Evolutionary conservation across 2,888 invertebrate species (phyloP).

Genomic region (Protonemura montana): DNA sequence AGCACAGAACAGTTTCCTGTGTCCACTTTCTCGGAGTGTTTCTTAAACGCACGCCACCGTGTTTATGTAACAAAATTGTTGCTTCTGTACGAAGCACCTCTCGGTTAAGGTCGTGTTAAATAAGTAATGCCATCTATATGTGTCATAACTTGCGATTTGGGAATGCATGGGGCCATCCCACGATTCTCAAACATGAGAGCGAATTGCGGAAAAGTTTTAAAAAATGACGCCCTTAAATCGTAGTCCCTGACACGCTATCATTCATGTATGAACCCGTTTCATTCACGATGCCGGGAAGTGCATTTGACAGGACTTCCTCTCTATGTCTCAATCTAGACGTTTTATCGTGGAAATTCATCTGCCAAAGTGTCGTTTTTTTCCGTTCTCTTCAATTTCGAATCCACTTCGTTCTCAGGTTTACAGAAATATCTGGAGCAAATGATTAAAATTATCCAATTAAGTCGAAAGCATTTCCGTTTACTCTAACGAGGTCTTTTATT

Average conservation of each 20-base stretch:
- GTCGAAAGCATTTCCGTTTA: slow-evolving; percentile 12
- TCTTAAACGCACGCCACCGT: too few relatives aligned
- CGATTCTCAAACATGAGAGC: neutral
- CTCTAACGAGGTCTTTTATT: slow-evolving; percentile 12
- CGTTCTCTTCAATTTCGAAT: neutral
- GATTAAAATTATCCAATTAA: slow-evolving; percentile 7
- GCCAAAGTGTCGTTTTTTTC: slow-evolving; percentile 2
- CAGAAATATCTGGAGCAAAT: slow-evolving; percentile 1
- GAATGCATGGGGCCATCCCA: neutral
- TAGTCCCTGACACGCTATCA: neutral
- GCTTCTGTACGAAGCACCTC: too few relatives aligned
- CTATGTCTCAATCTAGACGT: neutral
- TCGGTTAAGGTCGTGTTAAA: too few relatives aligned
- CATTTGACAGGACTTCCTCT: slow-evolving; percentile 12
- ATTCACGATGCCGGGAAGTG: neutral
- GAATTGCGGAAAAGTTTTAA: neutral
- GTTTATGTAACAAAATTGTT: too few relatives aligned
- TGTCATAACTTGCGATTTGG: neutral
- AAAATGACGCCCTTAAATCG: neutral
- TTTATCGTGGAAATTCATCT: neutral
- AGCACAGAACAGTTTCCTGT: too few relatives aligned
- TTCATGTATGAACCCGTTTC: slow-evolving; percentile 12
- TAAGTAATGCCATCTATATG: neutral
- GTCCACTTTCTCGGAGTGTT: too few relatives aligned
- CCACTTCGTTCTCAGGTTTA: neutral